A percentile compares a stretch with the other conserved stretches of the same genome.
Evolutionary conservation across 37 sponge, comb jelly and placozoan species (phyloP).

Genomic region (Geodia barretti): DNA sequence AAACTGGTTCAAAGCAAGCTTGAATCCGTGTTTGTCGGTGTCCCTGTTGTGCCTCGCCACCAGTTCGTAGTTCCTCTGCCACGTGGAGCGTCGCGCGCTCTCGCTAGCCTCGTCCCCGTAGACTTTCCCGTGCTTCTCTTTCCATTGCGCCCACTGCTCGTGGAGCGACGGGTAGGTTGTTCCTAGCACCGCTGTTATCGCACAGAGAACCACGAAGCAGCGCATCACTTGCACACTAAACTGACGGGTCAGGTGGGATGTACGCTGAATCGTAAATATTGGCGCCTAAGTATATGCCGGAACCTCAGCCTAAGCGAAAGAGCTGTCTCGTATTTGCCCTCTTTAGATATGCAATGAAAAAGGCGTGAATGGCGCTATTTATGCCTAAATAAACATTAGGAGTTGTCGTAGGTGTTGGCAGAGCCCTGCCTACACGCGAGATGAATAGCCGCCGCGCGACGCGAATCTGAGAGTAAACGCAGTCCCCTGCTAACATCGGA

Average conservation of each 20-base stretch:
- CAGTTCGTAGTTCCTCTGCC: conserved; percentile 56
- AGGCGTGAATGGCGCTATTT: too few relatives aligned
- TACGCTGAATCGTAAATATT: background rate
- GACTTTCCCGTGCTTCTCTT: conserved; percentile 43
- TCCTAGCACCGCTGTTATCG: background rate
- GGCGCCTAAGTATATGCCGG: background rate
- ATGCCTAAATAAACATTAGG: too few relatives aligned
- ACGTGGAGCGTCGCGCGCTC: conserved; percentile 14
- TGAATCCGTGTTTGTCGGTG: conserved; percentile 26
- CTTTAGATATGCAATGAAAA: too few relatives aligned
- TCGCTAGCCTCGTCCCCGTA: conserved; percentile 47
- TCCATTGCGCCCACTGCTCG: conserved; percentile 67
- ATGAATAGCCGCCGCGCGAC: background rate
- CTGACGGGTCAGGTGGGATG: background rate
- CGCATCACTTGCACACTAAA: background rate
- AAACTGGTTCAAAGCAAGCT: conserved; percentile 64
- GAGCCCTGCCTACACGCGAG: background rate
- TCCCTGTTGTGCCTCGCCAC: conserved; percentile 61
- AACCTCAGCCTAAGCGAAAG: too few relatives aligned
- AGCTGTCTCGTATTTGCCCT: too few relatives aligned
- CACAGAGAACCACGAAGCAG: background rate
- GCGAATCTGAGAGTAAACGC: background rate
- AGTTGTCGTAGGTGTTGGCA: too few relatives aligned
- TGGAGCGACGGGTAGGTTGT: conserved; percentile 9
- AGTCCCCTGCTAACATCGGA: background rate